Base-by-base conservation (phyloP, 2,888 invertebrate genomes). In the Brachylomia viminalis region DNA sequence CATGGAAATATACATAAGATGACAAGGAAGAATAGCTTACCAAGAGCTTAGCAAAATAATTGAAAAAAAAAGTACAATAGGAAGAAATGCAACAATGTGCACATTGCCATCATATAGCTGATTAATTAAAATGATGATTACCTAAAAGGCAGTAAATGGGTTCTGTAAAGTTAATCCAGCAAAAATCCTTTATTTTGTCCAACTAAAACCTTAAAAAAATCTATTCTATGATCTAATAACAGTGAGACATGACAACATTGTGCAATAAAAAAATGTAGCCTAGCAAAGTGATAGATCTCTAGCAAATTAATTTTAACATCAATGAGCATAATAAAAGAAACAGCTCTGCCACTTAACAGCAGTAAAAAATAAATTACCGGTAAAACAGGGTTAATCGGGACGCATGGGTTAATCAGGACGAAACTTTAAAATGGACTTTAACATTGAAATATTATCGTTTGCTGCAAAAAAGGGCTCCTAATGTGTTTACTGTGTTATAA, bases 251-350 rank as follows among this genome's bases (percentile, higher is more conserved):
- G 64, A 74, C 61, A 67, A 74, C 3, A 65, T 42, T 15, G 68
- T 79, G 75, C 79, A 76, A 45, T 54, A 20, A 65, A 80, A 42
- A 69, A 56, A 13, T 30, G 0, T 45, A 54, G 80, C 49, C 47
- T 61, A 54, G 58, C 15, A 30, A 42, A 64, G 38, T 79, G 30
- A 52, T n/a, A 23, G 13, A 33, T 58, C 11, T 58, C 33, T 30
- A 64, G 75, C 69, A 80, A 80, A 80, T 61, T 8, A 75, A 75
- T 38, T 30, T 38, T 3, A 65, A 79, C 52, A 65, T 52, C 33
- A 67, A 54, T 30, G 56, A 33, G n/a, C 38, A 13, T 30, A 54
- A 54, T 23, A 6, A 75, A 30, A 64, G 4, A 27, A 11, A 72
- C 11, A 42, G n/a, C 30, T 33, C 30, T 27, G 13, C 13, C 38